A percentile compares a stretch with the other conserved stretches of the same genome.
Evolutionary conservation across 2,113 vertebrate genomes (phyloP).

Genomic region (Puffinus mauretanicus): DNA sequence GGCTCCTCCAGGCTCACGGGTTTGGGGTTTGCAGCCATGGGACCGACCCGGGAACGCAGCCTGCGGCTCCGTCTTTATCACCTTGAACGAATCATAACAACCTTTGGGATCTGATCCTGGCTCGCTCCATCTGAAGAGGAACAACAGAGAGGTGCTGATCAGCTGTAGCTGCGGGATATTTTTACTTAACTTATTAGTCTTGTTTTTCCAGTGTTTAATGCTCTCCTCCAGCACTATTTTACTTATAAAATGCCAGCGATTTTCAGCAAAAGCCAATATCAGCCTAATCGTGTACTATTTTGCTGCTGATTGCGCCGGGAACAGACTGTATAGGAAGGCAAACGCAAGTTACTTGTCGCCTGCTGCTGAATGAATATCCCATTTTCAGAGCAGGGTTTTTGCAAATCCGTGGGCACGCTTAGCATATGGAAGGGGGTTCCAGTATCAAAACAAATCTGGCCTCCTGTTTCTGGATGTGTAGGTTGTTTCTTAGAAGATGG

Average conservation of each 20-base stretch:
- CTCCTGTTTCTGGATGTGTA: slow-evolving; percentile 61
- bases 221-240: neutral
- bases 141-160: neutral
- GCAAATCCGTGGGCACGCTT: slow-evolving; percentile 47
- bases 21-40: neutral
- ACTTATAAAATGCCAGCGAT: neutral
- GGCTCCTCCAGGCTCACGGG: neutral
- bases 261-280: neutral
- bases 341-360: neutral
- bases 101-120: neutral
- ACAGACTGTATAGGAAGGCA: neutral
- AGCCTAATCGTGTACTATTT: neutral
- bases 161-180: neutral
- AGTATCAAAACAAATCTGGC: slow-evolving; percentile 66
- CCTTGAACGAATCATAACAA: fast-evolving
- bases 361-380: slow-evolving; percentile 54
- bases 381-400: slow-evolving; percentile 40
- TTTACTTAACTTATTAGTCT: neutral
- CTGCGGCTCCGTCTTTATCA: neutral
- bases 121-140: neutral
- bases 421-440: slow-evolving; percentile 65
- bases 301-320: neutral
- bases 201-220: slow-evolving; percentile 18
- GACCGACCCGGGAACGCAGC: neutral
- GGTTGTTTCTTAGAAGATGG: slow-evolving; percentile 66